Conservation (phyloP, 1,140 invertebrate species). For the Drosophila eugracilis region DNA sequence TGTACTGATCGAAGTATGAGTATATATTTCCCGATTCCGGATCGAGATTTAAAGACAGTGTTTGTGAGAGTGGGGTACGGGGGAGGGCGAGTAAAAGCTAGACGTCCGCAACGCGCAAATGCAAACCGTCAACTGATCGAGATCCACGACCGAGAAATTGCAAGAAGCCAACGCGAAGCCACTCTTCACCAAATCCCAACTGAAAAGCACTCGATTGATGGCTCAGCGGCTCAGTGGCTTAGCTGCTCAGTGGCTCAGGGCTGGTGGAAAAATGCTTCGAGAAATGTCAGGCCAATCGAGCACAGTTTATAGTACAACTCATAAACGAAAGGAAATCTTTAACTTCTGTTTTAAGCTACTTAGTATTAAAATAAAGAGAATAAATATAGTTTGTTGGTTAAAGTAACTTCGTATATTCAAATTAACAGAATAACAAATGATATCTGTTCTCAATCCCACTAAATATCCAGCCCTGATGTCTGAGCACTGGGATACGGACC, state of each 20-base stretch:
- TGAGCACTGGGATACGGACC: not conserved
- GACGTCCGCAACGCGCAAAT: slow-evolving; percentile 76
- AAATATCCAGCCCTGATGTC: not conserved
- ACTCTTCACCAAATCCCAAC: slow-evolving; percentile 7
- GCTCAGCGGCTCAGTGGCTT: not conserved
- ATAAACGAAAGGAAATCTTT: too few species aligned
- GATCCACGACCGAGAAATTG: slow-evolving; percentile 65
- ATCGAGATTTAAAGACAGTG: slow-evolving; percentile 2
- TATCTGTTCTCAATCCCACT: not conserved
- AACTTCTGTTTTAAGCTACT: too few species aligned
- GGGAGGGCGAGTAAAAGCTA: slow-evolving; percentile 24
- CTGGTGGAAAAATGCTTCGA: not conserved
- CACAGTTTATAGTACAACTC: too few species aligned
- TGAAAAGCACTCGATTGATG: slow-evolving; percentile 27
- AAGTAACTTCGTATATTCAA: not conserved
- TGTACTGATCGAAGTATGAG: slow-evolving; percentile 9
- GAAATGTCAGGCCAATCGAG: not conserved
- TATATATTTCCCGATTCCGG: slow-evolving; percentile 26
- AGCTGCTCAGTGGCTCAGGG: not conserved
- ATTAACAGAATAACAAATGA: not conserved
- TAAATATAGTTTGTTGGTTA: too few species aligned
- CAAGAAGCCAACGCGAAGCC: slow-evolving; percentile 65
- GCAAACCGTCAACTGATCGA: slow-evolving; percentile 80
- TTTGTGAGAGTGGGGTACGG: slow-evolving; percentile 17
- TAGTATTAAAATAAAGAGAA: too few species aligned